Evolutionary conservation across 2,113 vertebrate genomes (phyloP), one percentile per base, ranked within the genome.

Genomic region (Zonotrichia leucophrys): DNA sequence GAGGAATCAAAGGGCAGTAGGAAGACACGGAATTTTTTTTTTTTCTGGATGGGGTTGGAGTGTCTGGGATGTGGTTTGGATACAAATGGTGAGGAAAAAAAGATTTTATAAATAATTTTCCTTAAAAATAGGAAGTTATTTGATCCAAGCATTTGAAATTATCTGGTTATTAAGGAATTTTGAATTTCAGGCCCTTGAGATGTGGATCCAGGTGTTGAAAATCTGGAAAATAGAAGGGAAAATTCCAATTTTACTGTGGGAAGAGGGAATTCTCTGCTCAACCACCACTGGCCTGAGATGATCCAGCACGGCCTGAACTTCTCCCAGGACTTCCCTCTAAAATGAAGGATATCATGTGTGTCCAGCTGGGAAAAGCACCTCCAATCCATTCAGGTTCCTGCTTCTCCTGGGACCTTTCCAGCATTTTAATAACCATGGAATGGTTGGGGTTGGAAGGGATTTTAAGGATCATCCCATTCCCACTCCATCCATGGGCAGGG

Each of bases 61-160:
- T 1, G 70, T 85, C 70, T 75, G 60, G 60, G 42, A 75, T 42
- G 70, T 2, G 50, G 60, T 75, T 85, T 85, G 70, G 82, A 23
- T 8, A 3, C 5, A 5, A 47, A 15, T 0, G 2, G 18, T 0
- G 1, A 49, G 60, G 20, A 6, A 58, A 49, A 56, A 30, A 11
- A 13, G 52, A 25, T 41, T 75, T 58, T 9, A 16, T 5, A 31
- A 58, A 35, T 4, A 10, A 39, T 39, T 39, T 39, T 39, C 12
- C 5, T 30, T 30, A 42, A 58, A 39, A 49, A 35, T 16, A 13
- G 10, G 42, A 5, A 49, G 9, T 4, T 3, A 6, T 49, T 30
- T 1, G 1, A 30, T 30, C 52, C 3, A 7, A 41, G 19, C 3
- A 2, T 8, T 49, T 28, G 9, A 22, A 69, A 41, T 39, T 0